These are phyloP conservation scores for Zaprionus capensis DNA, from an alignment of 1,140 invertebrate species.

Conservation along the genomic window DNA sequence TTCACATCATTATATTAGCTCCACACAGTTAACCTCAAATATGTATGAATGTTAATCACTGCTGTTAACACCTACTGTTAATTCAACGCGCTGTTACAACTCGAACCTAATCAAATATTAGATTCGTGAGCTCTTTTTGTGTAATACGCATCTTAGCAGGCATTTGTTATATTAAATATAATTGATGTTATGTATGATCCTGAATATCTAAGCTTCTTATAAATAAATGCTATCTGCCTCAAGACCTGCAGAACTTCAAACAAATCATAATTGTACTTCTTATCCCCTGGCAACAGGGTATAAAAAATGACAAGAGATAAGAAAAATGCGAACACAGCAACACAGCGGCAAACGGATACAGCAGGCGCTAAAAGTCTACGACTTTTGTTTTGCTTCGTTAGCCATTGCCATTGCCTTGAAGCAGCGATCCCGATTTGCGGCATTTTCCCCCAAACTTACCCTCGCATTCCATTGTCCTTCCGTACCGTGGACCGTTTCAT, in stretches of 20 bases:
- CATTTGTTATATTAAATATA: background rate
- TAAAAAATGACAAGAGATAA: conserved; percentile 43
- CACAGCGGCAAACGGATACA: conserved; percentile 19
- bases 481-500: conserved; percentile 5
- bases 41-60: background rate
- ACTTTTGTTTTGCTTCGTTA: conserved; percentile 77
- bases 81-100: background rate
- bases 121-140: background rate
- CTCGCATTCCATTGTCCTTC: conserved; percentile 7
- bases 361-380: conserved; percentile 40
- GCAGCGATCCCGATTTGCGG: conserved; percentile 30
- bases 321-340: conserved; percentile 48
- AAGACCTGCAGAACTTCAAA: conserved; percentile 28
- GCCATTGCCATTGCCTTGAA: conserved; percentile 20
- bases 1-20: background rate
- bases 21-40: no score
- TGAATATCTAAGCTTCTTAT: conserved; percentile 13
- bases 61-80: background rate
- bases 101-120: background rate
- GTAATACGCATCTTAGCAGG: background rate
- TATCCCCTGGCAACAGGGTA: conserved; percentile 38
- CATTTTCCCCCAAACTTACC: background rate
- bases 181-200: conserved; percentile 15
- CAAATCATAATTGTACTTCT: conserved; percentile 40
- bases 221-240: conserved; percentile 28